phyloP scores from a whole-genome alignment of 2,888 invertebrate species.

The Synanthedon vespiformis region DNA sequence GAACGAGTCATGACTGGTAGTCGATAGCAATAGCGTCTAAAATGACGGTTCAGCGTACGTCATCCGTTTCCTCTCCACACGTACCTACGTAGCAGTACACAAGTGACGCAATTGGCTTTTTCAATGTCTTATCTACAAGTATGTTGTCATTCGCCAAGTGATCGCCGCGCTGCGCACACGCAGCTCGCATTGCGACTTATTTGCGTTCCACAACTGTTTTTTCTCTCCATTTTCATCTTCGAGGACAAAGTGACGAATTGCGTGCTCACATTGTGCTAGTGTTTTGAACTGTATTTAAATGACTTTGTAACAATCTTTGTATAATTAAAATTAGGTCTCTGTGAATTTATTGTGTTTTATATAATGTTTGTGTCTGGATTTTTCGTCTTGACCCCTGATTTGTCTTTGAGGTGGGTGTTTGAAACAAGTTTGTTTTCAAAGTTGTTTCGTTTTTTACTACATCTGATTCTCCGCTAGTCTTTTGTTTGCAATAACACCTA shows the following conservation, averaged over 20 bases:
- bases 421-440: constrained; percentile 6
- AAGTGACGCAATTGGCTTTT: constrained; percentile 69
- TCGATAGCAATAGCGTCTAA: constrained; percentile 44
- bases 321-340: constrained; percentile 26
- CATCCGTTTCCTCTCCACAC: constrained; percentile 58
- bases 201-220: constrained; percentile 57
- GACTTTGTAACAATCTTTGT: constrained; percentile 40
- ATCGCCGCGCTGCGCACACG: constrained; percentile 57
- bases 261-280: constrained; percentile 53
- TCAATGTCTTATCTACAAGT: constrained; percentile 69
- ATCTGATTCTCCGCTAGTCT: constrained; percentile 19
- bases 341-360: constrained; percentile 18
- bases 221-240: constrained; percentile 43
- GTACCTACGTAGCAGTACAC: constrained; percentile 58
- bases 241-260: constrained; percentile 63
- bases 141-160: constrained; percentile 65
- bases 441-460: constrained; percentile 1
- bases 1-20: constrained; percentile 40
- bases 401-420: constrained; percentile 59
- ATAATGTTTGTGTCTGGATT: constrained; percentile 63
- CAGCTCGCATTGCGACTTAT: constrained; percentile 35
- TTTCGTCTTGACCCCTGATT: constrained; percentile 57
- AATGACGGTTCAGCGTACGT: constrained; percentile 59
- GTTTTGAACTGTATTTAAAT: constrained; percentile 53
- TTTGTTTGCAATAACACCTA: constrained; percentile 31